Evolutionary conservation across 2,888 invertebrate species (phyloP).

Genomic region (Dynastes maya): DNA sequence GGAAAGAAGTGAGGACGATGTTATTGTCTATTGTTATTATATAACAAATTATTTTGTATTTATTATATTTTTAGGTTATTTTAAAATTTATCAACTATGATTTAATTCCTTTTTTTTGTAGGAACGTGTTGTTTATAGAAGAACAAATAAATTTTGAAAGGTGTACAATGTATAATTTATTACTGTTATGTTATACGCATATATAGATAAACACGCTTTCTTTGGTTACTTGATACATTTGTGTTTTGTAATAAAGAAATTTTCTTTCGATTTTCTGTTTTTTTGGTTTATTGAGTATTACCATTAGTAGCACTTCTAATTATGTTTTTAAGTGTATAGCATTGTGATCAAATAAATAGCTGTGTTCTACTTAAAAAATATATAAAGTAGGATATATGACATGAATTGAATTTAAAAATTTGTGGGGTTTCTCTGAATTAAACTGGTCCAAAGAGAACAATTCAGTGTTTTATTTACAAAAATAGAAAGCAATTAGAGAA

Average conservation of each 20-base stretch:
- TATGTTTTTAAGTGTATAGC: no score
- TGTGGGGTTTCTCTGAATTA: no score
- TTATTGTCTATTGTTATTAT: conserved; percentile 49
- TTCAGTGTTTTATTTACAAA: no score
- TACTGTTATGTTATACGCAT: conserved; percentile 12
- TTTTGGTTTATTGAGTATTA: background rate
- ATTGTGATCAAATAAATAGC: no score
- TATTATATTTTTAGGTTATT: conserved; percentile 46
- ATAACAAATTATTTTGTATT: conserved; percentile 51
- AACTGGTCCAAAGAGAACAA: no score
- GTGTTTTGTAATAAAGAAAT: conserved; percentile 31
- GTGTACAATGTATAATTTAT: conserved; percentile 23
- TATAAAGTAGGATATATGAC: no score
- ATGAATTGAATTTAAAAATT: no score
- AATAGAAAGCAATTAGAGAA: no score
- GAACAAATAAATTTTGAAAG: conserved; percentile 1
- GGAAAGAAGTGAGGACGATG: background rate
- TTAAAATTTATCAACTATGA: background rate
- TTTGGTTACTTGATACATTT: background rate
- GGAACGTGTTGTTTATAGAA: conserved; percentile 8
- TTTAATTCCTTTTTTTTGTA: background rate
- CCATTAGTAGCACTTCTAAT: background rate
- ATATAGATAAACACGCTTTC: background rate
- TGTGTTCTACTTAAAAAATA: no score
- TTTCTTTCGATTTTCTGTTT: conserved; percentile 1